Percentiles rank a stretch among this genome's conserved stretches.
These are phyloP conservation scores for Drosophila merina DNA, from an alignment of 2,888 invertebrate species.

Conservation along the genomic window DNA sequence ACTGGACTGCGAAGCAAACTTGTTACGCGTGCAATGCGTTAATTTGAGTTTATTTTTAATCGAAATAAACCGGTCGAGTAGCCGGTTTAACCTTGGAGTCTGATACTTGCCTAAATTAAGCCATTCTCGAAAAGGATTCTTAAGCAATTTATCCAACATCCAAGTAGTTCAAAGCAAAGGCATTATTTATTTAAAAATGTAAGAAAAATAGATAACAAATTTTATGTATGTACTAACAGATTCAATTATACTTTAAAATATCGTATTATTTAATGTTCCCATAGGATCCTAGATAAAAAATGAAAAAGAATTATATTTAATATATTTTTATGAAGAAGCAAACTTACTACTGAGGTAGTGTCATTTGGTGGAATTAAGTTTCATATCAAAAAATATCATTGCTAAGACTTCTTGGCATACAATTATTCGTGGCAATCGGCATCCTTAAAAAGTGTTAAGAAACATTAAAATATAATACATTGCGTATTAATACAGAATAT, in stretches of 20 bases:
- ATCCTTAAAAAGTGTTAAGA: background rate
- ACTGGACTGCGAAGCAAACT: slow-evolving; percentile 23
- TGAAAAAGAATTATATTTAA: background rate
- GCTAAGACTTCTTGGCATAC: too few species aligned
- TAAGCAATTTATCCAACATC: background rate
- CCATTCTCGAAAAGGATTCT: background rate
- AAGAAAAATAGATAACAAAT: background rate
- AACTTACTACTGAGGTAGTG: background rate
- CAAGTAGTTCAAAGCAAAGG: background rate
- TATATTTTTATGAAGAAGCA: background rate
- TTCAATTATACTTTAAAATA: too few species aligned
- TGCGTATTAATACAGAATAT: too few species aligned
- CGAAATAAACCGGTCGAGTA: slow-evolving; percentile 51
- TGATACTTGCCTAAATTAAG: background rate
- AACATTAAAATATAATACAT: too few species aligned
- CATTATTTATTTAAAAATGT: background rate
- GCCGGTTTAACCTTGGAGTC: slow-evolving; percentile 49
- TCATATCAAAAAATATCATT: background rate
- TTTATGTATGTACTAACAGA: too few species aligned
- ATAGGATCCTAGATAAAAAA: background rate
- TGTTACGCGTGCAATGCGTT: slow-evolving; percentile 10
- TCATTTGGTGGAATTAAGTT: background rate
- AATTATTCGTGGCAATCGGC: background rate
- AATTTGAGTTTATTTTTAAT: slow-evolving; percentile 45
- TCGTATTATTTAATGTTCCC: background rate